Percentiles rank a stretch among this genome's conserved stretches.
phyloP scores from a whole-genome alignment of 1,140 invertebrate genomes.

The Dryas iulia region DNA sequence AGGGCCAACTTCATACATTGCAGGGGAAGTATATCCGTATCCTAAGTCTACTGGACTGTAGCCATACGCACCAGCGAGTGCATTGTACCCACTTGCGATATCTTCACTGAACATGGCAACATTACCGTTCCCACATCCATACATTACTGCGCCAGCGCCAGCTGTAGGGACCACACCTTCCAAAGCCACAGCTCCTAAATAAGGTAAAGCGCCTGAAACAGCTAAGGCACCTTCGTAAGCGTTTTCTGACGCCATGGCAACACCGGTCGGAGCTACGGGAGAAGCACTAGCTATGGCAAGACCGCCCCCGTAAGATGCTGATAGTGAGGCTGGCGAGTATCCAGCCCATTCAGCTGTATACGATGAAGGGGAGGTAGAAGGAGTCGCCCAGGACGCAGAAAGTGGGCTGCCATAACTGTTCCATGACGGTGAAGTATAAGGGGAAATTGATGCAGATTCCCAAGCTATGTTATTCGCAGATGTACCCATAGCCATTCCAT shows the following conservation, averaged over 20 bases:
- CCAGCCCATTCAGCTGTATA: constrained; percentile 1
- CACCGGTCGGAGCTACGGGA: constrained; percentile 38
- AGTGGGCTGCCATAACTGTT: neutral
- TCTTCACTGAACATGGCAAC: constrained; percentile 41
- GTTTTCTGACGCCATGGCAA: constrained; percentile 43
- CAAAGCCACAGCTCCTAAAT: constrained; percentile 39
- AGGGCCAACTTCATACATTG: neutral
- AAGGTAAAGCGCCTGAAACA: constrained; percentile 43
- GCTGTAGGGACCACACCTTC: constrained; percentile 43
- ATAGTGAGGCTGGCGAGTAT: constrained; percentile 13
- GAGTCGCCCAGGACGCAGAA: neutral
- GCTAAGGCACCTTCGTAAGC: constrained; percentile 42
- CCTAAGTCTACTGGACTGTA: constrained; percentile 6
- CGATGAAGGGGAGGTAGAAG: neutral
- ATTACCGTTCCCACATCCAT: constrained; percentile 42
- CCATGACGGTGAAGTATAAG: neutral
- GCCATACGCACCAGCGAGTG: neutral
- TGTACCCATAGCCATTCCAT: neutral
- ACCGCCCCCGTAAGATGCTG: constrained; percentile 33
- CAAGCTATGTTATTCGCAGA: neutral
- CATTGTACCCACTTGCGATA: constrained; percentile 5
- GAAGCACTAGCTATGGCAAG: constrained; percentile 38
- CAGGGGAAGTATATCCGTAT: neutral
- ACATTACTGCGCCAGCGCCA: constrained; percentile 35
- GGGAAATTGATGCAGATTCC: neutral